These are phyloP conservation scores for Enteromius anoplus DNA, from an alignment of 2,797 vertebrate species.

Conservation along the genomic window DNA sequence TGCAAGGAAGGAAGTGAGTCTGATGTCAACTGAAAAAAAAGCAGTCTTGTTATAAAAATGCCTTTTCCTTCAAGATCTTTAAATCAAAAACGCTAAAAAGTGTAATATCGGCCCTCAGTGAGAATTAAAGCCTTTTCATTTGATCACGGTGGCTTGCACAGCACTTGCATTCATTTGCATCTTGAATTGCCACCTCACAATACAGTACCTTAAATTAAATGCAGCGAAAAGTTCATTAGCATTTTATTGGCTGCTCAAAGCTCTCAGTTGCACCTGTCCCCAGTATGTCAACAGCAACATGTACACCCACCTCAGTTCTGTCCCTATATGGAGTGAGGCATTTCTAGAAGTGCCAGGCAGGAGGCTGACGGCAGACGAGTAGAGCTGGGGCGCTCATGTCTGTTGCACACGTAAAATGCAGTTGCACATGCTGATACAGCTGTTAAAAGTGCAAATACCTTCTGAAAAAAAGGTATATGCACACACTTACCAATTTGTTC, in stretches of 20 bases:
- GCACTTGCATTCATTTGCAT: not conserved
- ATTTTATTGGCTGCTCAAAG: constrained; percentile 67
- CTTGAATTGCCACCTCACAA: not conserved
- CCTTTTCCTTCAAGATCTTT: not conserved
- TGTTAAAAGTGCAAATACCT: not conserved
- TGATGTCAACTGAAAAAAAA: not conserved
- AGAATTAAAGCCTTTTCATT: constrained; percentile 13
- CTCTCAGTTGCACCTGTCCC: constrained; percentile 75
- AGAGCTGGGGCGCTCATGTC: not conserved
- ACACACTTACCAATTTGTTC: not conserved
- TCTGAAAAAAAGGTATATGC: not conserved
- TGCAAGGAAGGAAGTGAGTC: constrained; percentile 92
- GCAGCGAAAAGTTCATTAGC: constrained; percentile 55
- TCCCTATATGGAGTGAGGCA: constrained; percentile 77
- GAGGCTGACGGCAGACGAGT: constrained; percentile 70
- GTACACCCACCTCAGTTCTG: constrained; percentile 70
- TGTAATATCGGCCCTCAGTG: not conserved
- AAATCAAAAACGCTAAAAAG: not conserved
- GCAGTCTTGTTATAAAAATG: not conserved
- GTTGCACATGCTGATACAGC: not conserved
- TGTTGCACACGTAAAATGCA: constrained; percentile 3
- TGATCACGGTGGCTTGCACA: not conserved
- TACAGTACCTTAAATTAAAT: constrained; percentile 47
- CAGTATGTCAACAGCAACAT: constrained; percentile 70
- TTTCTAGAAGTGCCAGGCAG: constrained; percentile 64